These are phyloP conservation scores for Solenodon paradoxus DNA, from an alignment of 2,113 vertebrate species.

Conservation along the genomic window DNA sequence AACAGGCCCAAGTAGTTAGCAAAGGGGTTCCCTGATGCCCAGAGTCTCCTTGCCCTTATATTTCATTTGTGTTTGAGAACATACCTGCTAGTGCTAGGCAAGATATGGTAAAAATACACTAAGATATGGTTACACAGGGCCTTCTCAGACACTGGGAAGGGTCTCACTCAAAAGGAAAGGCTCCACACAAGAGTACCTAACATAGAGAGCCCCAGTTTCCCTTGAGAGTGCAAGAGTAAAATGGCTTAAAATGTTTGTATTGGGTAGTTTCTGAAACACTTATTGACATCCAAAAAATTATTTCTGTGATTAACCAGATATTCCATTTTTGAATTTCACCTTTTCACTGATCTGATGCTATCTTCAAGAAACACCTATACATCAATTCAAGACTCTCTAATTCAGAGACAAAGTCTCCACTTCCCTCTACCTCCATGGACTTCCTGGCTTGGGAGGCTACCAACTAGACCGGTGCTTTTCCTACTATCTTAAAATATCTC, in stretches of 20 bases:
- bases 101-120: background rate
- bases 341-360: no score
- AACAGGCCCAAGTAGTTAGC: background rate
- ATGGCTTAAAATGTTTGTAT: constrained; percentile 59
- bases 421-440: no score
- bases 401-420: no score
- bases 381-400: no score
- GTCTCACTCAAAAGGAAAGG: constrained; percentile 64
- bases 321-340: constrained; percentile 92
- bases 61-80: background rate
- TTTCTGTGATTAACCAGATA: no score
- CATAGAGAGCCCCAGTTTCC: constrained; percentile 63
- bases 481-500: background rate
- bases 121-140: background rate
- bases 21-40: background rate
- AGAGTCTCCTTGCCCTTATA: background rate
- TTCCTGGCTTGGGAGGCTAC: background rate
- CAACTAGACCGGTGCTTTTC: background rate
- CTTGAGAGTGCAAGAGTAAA: constrained; percentile 54
- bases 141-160: constrained; percentile 24
- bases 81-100: background rate
- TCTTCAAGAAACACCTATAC: no score
- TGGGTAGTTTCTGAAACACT: constrained; percentile 25
- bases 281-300: background rate
- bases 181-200: constrained; percentile 68